Percentiles rank a stretch among this genome's conserved stretches.
Conservation (phyloP, 1,140 invertebrate genomes). For the Diploscapter pachys region DNA sequence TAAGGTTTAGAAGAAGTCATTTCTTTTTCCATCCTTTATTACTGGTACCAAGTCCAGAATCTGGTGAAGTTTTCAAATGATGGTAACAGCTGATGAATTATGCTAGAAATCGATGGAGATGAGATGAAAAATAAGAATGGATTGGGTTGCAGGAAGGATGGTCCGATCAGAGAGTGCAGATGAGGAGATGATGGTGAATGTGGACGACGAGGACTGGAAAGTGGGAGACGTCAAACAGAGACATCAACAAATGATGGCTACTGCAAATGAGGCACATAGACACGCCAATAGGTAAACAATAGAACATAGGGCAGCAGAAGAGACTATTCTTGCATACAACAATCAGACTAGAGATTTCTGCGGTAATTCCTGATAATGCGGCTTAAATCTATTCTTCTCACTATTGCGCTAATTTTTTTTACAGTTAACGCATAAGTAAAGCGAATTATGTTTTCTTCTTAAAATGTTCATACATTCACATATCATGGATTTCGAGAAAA, state of each 20-base stretch:
- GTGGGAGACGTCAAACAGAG: neutral
- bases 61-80: too few species aligned
- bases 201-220: constrained; percentile 8
- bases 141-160: neutral
- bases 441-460: neutral
- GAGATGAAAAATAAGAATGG: neutral
- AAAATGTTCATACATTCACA: too few species aligned
- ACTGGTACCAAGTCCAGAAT: too few species aligned
- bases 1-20: too few species aligned
- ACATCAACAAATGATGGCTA: neutral
- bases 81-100: too few species aligned
- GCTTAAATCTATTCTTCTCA: neutral
- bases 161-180: constrained; percentile 17
- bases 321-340: neutral
- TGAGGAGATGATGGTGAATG: constrained; percentile 8
- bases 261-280: neutral
- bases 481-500: too few species aligned
- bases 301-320: neutral
- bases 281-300: neutral
- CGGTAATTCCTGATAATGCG: neutral
- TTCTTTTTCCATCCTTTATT: too few species aligned
- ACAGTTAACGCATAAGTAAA: neutral
- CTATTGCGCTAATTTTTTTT: neutral
- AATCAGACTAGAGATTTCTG: neutral
- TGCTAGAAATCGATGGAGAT: neutral